Base-by-base conservation (phyloP, 2,888 invertebrate species). In the Dasypogon diadema region DNA sequence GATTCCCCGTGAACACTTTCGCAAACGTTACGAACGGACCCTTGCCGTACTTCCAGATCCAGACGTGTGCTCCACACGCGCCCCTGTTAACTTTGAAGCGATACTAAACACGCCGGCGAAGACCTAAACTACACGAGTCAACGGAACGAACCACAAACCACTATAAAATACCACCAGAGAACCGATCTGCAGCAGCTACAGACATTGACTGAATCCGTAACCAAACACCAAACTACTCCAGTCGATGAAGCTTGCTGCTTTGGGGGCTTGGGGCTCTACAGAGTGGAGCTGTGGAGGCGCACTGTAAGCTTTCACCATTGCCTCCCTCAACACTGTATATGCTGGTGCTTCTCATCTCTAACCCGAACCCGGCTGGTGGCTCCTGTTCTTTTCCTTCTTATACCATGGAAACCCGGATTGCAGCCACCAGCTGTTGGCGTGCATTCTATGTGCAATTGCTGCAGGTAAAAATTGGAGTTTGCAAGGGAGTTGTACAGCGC, bases 181-280 rank as follows among this genome's bases (percentile, higher is more conserved):
- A 70, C 70, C 48, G 70, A 54, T 46, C 70, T 12, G 54, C 51
- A 24, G 70, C 70, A 70, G 54, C 70, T 34, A 70, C 70, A 70
- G 70, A 54, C 54, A 18, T 70, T 18, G 34, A 70, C 70, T 68
- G 68, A 68, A 48, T 16, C n/a, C 26, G 14, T n/a, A 10, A 6
- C 58, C 12, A 22, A 30, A 30, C 34, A 30, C 34, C 10, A 10
- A 30, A 58, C n/a, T n/a, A 10, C 55, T 12, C 12, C 10, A 24
- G 10, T 34, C 60, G 60, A 1, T 34, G 34, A 37, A 60, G 60
- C 60, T 60, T 60, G 42, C 30, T 30, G 30, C 30, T 30, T 30
- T n/a, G 8, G 30, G 16, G 24, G 58, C 24, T 60, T 42, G 18
- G 60, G 21, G 37, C 60, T n/a, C n/a, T n/a, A 21, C 16, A 34